Evolutionary conservation across 2,113 vertebrate genomes (phyloP).

Genomic region (Noctilio leporinus): DNA sequence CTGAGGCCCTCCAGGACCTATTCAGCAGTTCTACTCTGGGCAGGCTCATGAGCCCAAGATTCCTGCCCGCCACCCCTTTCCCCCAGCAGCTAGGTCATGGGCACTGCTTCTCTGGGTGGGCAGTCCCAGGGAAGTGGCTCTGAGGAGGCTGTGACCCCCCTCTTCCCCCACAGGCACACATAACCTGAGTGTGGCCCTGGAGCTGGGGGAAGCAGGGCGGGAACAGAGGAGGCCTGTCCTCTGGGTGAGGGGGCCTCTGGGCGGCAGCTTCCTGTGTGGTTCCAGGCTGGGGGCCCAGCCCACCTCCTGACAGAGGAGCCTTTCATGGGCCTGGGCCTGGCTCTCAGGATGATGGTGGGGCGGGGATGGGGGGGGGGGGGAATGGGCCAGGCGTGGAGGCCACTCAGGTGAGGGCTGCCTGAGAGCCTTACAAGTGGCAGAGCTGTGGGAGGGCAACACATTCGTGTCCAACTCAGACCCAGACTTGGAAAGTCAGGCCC

Average conservation of each 20-base stretch:
- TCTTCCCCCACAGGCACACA: neutral
- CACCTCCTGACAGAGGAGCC: conserved; percentile 39
- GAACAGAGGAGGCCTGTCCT: conserved; percentile 61
- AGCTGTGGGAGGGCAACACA: neutral
- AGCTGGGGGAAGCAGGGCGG: neutral
- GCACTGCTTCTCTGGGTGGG: neutral
- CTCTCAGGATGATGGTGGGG: neutral
- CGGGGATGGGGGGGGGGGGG: neutral
- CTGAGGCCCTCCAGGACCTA: neutral
- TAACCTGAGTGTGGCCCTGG: neutral
- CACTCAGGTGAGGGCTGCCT: neutral
- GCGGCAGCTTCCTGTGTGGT: conserved; percentile 49
- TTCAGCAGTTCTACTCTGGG: neutral
- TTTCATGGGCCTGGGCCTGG: conserved; percentile 44
- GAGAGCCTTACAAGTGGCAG: neutral
- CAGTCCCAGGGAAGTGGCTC: neutral
- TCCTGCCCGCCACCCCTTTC: neutral
- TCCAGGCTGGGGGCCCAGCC: conserved; percentile 45
- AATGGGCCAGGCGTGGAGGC: neutral
- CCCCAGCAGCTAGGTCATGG: neutral
- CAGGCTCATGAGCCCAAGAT: neutral
- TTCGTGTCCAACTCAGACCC: neutral
- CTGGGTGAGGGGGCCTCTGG: neutral
- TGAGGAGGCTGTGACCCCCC: neutral
- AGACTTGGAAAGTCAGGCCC: neutral